Evolutionary conservation across 2,113 vertebrate species (phyloP).

Genomic region (Chlorodrepanis virens): DNA sequence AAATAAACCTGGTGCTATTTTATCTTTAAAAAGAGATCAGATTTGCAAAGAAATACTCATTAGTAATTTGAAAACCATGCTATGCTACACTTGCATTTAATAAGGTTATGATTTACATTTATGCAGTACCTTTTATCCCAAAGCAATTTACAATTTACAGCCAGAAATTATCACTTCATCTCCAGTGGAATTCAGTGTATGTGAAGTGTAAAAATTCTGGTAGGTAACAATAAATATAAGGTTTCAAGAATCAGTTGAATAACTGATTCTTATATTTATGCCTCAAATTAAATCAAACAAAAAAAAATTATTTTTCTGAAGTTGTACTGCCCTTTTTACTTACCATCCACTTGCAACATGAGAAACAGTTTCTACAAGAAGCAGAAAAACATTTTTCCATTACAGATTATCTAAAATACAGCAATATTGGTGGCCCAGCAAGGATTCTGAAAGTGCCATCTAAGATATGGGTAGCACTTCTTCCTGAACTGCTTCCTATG

Average conservation of each 20-base stretch:
- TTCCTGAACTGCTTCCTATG: background rate
- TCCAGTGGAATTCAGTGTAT: constrained; percentile 18
- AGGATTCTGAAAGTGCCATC: background rate
- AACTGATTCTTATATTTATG: background rate
- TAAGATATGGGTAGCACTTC: background rate
- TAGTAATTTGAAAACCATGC: constrained; percentile 40
- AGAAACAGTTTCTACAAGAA: background rate
- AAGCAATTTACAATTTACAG: constrained; percentile 57
- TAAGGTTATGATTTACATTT: constrained; percentile 47
- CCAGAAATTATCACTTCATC: constrained; percentile 61
- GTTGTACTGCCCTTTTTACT: background rate
- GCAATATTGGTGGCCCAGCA: background rate
- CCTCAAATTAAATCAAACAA: background rate
- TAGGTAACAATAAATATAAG: constrained; percentile 33
- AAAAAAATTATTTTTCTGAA: constrained; percentile 11
- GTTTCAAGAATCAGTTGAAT: background rate
- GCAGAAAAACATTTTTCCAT: background rate
- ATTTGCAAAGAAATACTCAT: constrained; percentile 25
- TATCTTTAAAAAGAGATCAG: background rate
- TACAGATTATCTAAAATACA: background rate
- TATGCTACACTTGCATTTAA: constrained; percentile 43
- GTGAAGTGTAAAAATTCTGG: constrained; percentile 18
- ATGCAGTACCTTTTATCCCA: constrained; percentile 53
- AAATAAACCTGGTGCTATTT: background rate
- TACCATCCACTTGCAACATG: background rate